Percentiles rank a stretch among this genome's conserved stretches.
Evolutionary conservation across 2,888 invertebrate species (phyloP).

Genomic region (Cryptus viduatorius): DNA sequence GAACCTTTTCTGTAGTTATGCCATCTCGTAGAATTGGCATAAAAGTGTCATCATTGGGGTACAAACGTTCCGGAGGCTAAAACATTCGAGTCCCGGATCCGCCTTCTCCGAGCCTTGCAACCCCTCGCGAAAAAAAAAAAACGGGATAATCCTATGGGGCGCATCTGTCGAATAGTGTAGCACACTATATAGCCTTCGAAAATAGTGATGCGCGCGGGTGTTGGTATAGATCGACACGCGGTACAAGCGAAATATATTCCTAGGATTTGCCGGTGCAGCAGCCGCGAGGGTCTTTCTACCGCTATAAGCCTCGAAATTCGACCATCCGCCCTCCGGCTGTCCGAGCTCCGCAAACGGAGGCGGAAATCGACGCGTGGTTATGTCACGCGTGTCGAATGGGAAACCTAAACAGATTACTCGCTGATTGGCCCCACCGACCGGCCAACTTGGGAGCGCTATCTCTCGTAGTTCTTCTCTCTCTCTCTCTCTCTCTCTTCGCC

Average conservation of each 20-base stretch:
- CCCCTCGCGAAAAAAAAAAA: constrained; percentile 34
- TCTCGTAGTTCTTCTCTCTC: constrained; percentile 29
- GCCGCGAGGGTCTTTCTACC: background rate
- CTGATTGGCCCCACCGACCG: constrained; percentile 75
- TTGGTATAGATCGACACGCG: no score
- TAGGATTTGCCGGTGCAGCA: background rate
- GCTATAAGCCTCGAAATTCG: background rate
- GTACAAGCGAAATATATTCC: constrained; percentile 31
- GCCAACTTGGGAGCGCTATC: constrained; percentile 40
- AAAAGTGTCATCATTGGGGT: constrained; percentile 29
- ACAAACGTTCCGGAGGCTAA: constrained; percentile 19
- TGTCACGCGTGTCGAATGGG: constrained; percentile 80
- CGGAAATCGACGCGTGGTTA: constrained; percentile 75
- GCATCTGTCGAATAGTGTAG: constrained; percentile 48
- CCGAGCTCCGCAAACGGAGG: constrained; percentile 9
- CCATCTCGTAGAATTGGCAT: background rate
- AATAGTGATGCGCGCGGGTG: no score
- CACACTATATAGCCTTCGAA: no score
- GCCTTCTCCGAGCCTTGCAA: background rate
- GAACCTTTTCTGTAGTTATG: background rate
- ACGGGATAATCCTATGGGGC: constrained; percentile 46
- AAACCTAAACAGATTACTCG: constrained; percentile 82
- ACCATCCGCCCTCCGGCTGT: background rate
- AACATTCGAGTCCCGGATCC: constrained; percentile 47
- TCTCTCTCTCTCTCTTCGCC: background rate